phyloP scores from a whole-genome alignment of 2,888 invertebrate genomes.

The Tachystola acroxantha region DNA sequence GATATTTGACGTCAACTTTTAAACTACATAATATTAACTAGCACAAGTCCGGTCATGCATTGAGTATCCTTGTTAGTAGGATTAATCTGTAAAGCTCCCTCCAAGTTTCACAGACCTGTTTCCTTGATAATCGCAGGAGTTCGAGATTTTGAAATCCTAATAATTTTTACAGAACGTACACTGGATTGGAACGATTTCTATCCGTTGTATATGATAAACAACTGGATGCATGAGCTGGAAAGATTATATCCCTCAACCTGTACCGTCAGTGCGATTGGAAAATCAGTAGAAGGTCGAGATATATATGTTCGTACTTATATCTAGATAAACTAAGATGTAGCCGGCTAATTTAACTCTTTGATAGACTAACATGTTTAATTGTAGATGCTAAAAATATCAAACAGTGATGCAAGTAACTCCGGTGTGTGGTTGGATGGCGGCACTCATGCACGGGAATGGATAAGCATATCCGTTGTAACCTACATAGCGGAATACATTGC shows the following conservation, averaged over 20 bases:
- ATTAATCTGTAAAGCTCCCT: too few species aligned
- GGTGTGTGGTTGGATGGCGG: conserved; percentile 89
- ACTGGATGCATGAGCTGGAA: conserved; percentile 84
- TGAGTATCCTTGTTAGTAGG: too few species aligned
- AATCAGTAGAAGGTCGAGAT: conserved; percentile 84
- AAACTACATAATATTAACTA: too few species aligned
- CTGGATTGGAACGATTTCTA: conserved; percentile 90
- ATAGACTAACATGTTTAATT: conserved; percentile 11
- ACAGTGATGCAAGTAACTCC: conserved; percentile 81
- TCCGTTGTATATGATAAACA: conserved; percentile 82
- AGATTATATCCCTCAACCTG: conserved; percentile 85
- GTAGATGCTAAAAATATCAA: conserved; percentile 82
- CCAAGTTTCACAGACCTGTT: too few species aligned
- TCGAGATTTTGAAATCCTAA: too few species aligned
- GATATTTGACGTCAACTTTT: too few species aligned
- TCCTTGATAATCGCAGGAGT: too few species aligned
- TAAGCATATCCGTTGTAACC: conserved; percentile 86
- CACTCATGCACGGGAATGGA: conserved; percentile 95
- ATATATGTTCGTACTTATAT: conserved; percentile 83
- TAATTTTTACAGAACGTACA: conserved; percentile 39
- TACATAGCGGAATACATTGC: conserved; percentile 86
- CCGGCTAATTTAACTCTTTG: too few species aligned
- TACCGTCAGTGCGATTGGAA: conserved; percentile 85
- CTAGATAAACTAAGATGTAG: too few species aligned
- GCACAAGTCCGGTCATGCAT: too few species aligned